Conservation (phyloP, 2,797 vertebrate genomes). For the Sebastes iracundus region DNA sequence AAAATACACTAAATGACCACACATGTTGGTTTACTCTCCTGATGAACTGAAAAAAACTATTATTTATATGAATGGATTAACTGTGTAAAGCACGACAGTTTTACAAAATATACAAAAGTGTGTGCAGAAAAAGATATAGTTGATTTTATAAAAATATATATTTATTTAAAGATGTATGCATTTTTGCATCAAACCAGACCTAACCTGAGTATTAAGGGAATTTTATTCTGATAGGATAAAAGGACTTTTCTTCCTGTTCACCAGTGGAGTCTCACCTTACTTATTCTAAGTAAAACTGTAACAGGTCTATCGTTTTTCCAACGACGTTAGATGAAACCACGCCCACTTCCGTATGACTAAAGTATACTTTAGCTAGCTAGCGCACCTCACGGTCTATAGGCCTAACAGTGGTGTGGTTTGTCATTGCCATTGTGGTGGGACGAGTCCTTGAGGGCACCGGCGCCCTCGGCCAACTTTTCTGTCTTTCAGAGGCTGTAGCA, state of each 20-base stretch:
- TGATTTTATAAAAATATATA: neutral
- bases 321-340: too few species aligned
- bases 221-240: neutral
- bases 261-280: neutral
- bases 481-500: too few species aligned
- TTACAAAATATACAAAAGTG: neutral
- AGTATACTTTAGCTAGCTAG: too few species aligned
- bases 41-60: neutral
- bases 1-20: slow-evolving; percentile 39
- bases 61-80: neutral
- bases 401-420: neutral
- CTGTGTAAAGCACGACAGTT: neutral
- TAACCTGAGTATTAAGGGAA: neutral
- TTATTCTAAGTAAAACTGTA: neutral
- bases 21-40: slow-evolving; percentile 18
- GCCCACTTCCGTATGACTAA: too few species aligned
- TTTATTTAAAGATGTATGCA: neutral
- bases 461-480: too few species aligned
- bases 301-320: too few species aligned
- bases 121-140: neutral
- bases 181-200: neutral
- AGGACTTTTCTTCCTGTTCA: neutral
- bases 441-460: fast-evolving
- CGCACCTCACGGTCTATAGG: fast-evolving
- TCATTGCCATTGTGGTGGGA: neutral